Evolutionary conservation across 2,113 vertebrate genomes (phyloP), one percentile per base, ranked within the genome.

Genomic region (Cisticola juncidis): DNA sequence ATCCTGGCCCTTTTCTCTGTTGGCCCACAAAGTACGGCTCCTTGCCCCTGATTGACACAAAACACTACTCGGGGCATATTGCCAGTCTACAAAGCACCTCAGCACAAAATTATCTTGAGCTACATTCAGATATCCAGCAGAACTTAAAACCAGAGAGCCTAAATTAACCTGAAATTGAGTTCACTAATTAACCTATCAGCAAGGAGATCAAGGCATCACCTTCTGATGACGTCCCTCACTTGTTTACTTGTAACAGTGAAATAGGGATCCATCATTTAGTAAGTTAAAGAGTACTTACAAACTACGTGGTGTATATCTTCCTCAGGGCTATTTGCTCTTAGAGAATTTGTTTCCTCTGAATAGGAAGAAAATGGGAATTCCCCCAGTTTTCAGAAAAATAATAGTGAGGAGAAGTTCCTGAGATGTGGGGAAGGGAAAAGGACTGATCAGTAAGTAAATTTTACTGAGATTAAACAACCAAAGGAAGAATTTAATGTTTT

Each of bases 1-100:
- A 90, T 87, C 57, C 64, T 94, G 73, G 69, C 60, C 48, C 12
- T 90, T 84, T 74, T 64, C 77, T 92, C 73, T 81, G 26, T 83
- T 94, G 94, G 90, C 90, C 85, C 14, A 33, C 51, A 38, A 93
- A 92, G 28, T 83, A 57, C 2, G 0, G 36, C 25, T 88, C 35
- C 71, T 73, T 94, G 56, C 47, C 60, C 24, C 51, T 77, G 60
- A 92, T 40, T 86, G 82, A 96, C 73, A 92, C 72, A 92, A 90
- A 93, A 76, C 86, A 94, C 48, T 26, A 61, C 72, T 90, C 53
- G 14, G 48, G 79, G 73, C 35, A 89, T 71, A 68, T 26, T 68
- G 19, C 48, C 69, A 74, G 60, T 33, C 48, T 45, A 23, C 40
- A 91, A 68, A 94, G 60, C 23, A 84, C 19, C 8, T 12, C 33